A percentile compares a stretch with the other conserved stretches of the same genome.
Evolutionary conservation across 2,888 invertebrate genomes (phyloP).

Genomic region (Dicycla oo): DNA sequence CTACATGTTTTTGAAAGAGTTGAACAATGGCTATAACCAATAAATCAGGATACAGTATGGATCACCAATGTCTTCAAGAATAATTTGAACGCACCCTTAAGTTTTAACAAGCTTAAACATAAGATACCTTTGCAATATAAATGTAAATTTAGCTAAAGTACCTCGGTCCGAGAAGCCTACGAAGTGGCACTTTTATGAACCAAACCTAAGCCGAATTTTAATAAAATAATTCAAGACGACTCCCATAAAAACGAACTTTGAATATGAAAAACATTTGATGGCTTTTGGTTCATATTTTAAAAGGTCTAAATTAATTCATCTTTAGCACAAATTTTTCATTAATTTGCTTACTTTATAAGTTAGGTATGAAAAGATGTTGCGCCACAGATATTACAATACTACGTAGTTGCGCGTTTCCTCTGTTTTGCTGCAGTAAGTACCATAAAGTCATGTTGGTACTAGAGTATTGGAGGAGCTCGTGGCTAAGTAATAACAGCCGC

Average conservation of each 20-base stretch:
- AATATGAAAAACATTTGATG: conserved; percentile 66
- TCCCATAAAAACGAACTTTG: conserved; percentile 70
- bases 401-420: neutral
- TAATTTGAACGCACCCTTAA: conserved; percentile 46
- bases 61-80: conserved; percentile 28
- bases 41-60: conserved; percentile 3
- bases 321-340: conserved; percentile 55
- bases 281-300: conserved; percentile 61
- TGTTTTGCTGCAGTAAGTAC: neutral
- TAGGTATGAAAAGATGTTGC: conserved; percentile 2
- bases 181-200: conserved; percentile 73
- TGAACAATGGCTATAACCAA: neutral
- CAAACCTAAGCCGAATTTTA: conserved; percentile 68
- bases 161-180: conserved; percentile 62
- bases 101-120: conserved; percentile 68
- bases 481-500: no score
- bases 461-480: no score
- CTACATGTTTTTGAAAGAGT: no score
- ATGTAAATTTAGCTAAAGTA: conserved; percentile 71
- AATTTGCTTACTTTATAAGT: conserved; percentile 21
- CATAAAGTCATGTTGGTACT: no score
- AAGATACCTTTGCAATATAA: conserved; percentile 75
- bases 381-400: no score
- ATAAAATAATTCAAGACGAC: conserved; percentile 69
- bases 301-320: conserved; percentile 61